Evolutionary conservation across 2,888 invertebrate species (phyloP).

Genomic region (Oasisia sp.): DNA sequence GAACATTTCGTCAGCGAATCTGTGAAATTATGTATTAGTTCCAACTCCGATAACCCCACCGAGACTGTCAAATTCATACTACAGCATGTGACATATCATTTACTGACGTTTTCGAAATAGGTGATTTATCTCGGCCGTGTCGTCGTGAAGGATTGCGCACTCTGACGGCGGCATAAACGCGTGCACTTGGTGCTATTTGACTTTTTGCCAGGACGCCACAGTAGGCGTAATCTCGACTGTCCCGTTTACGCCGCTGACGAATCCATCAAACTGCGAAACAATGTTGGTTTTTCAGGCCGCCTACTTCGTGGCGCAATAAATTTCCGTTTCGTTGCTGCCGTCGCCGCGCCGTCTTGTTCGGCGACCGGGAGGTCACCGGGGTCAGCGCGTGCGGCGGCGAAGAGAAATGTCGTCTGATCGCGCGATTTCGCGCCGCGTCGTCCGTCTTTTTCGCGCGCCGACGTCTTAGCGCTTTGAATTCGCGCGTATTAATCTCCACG

Average conservation of each 20-base stretch:
- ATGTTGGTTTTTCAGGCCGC: constrained; percentile 17
- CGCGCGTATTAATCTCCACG: not conserved
- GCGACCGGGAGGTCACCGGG: not conserved
- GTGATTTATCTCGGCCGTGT: not conserved
- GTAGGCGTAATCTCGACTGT: not conserved
- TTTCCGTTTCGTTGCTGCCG: not conserved
- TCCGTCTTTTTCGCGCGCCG: not conserved
- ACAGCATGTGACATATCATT: not conserved
- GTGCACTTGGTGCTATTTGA: not conserved
- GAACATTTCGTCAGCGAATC: not conserved
- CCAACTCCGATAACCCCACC: not conserved
- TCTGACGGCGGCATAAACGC: not conserved
- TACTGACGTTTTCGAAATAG: not conserved
- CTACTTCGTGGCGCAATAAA: not conserved
- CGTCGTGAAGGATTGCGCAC: not conserved
- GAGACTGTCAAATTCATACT: not conserved
- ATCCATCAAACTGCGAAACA: not conserved
- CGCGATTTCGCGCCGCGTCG: not conserved
- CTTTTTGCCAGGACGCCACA: not conserved
- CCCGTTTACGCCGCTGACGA: not conserved
- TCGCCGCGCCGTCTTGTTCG: not conserved
- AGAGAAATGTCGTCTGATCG: constrained; percentile 12
- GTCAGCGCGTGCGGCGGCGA: constrained; percentile 17
- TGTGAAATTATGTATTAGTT: not conserved
- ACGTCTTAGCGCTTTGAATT: not conserved